Percentiles rank a stretch among this genome's conserved stretches.
Evolutionary conservation across 2,888 invertebrate species (phyloP).

Genomic region (Orchesellides sinensis): DNA sequence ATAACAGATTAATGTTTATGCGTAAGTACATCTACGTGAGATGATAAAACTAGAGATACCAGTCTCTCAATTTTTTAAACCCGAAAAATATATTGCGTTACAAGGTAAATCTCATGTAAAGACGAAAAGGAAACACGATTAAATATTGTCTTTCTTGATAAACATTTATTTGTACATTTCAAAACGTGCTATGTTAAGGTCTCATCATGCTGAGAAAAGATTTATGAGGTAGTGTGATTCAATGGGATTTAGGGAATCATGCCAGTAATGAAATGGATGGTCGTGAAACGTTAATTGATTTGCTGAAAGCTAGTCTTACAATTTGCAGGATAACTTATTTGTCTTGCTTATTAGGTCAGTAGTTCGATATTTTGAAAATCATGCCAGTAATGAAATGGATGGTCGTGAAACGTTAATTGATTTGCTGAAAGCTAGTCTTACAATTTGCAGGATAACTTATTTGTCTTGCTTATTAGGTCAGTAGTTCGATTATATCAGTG

Average conservation of each 20-base stretch:
- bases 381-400: constrained; percentile 1
- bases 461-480: constrained; percentile 20
- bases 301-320: too few species aligned
- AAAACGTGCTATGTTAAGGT: too few species aligned
- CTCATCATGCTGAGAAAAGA: too few species aligned
- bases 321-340: neutral
- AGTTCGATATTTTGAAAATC: neutral
- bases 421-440: too few species aligned
- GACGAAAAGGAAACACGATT: neutral
- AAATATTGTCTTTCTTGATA: neutral
- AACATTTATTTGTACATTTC: too few species aligned
- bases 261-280: constrained; percentile 4
- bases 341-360: neutral
- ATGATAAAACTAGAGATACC: constrained; percentile 40
- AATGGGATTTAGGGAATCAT: neutral
- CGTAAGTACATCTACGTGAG: neutral
- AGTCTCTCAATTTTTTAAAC: constrained; percentile 40
- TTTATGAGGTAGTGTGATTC: too few species aligned
- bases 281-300: too few species aligned
- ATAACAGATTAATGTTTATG: neutral
- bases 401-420: too few species aligned
- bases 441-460: too few species aligned
- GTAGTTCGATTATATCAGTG: constrained; percentile 29
- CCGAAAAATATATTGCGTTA: too few species aligned
- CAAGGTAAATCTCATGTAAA: neutral